Conservation (phyloP, 2,888 invertebrate genomes). For the Pachydiplax longipennis region DNA sequence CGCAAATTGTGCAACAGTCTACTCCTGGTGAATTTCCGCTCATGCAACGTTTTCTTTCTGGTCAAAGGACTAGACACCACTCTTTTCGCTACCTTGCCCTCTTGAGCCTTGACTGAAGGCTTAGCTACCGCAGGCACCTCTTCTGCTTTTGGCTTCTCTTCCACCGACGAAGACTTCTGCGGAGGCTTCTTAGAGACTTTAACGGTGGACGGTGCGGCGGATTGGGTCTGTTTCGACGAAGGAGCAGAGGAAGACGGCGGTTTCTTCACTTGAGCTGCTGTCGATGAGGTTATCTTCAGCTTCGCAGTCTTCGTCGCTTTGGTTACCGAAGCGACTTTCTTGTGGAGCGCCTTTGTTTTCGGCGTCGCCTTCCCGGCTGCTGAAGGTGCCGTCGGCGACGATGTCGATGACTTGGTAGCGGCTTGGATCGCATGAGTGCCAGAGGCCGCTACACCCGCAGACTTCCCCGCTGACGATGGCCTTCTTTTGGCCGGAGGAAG, state of each 20-base stretch:
- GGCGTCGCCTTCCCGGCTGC: slow-evolving; percentile 34
- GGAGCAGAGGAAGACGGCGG: not conserved
- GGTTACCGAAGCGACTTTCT: not conserved
- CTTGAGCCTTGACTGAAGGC: not conserved
- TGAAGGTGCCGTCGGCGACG: slow-evolving; percentile 20
- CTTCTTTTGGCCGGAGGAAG: not conserved
- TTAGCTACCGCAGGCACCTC: not conserved
- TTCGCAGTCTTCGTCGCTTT: slow-evolving; percentile 1
- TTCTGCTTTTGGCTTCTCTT: slow-evolving; percentile 7
- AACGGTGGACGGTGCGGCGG: not conserved
- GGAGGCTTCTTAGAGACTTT: not conserved
- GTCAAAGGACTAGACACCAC: not conserved
- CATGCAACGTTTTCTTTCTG: slow-evolving; percentile 3
- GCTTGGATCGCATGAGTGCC: slow-evolving; percentile 12
- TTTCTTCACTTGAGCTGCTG: not conserved
- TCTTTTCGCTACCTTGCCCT: not conserved
- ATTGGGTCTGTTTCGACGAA: not conserved
- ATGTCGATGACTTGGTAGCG: not conserved
- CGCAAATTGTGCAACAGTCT: not conserved
- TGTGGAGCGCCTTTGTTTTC: slow-evolving; percentile 1
- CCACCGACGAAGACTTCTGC: not conserved
- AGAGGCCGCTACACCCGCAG: not conserved
- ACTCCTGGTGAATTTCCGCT: not conserved
- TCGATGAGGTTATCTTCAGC: not conserved
- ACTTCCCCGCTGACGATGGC: slow-evolving; percentile 12